phyloP scores from a whole-genome alignment of 2,113 vertebrate species.

The Perca schrenkii region DNA sequence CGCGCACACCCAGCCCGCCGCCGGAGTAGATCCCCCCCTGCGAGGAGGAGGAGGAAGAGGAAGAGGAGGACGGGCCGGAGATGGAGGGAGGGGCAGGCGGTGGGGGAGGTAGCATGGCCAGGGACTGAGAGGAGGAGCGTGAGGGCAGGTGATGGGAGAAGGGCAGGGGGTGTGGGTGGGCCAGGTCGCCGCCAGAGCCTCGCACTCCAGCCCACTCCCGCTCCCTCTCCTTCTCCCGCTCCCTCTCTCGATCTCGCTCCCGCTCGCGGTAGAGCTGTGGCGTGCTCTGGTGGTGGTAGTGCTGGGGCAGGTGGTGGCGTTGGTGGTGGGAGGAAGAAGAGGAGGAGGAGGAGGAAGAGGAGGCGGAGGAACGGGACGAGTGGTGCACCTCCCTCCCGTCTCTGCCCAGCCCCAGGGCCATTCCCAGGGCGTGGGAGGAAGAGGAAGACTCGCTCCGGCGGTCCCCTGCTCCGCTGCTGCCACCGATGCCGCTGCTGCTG shows the following conservation, averaged over 20 bases:
- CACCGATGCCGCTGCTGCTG: slow-evolving; percentile 41
- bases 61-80: slow-evolving; percentile 80
- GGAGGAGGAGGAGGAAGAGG: slow-evolving; percentile 84
- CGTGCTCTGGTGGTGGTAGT: slow-evolving; percentile 88
- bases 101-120: slow-evolving; percentile 86
- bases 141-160: slow-evolving; percentile 87
- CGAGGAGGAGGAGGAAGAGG: slow-evolving; percentile 82
- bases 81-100: slow-evolving; percentile 83
- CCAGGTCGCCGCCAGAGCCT: slow-evolving; percentile 78
- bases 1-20: slow-evolving; percentile 79
- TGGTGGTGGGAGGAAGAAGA: slow-evolving; percentile 83
- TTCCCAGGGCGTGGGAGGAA: slow-evolving; percentile 66
- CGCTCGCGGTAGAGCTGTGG: slow-evolving; percentile 85
- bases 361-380: slow-evolving; percentile 81
- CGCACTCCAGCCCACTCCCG: slow-evolving; percentile 83
- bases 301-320: slow-evolving; percentile 83
- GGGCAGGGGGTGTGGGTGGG: slow-evolving; percentile 82
- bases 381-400: slow-evolving; percentile 80
- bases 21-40: slow-evolving; percentile 82
- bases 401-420: slow-evolving; percentile 70
- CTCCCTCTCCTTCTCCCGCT: slow-evolving; percentile 84
- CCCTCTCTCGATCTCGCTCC: slow-evolving; percentile 80
- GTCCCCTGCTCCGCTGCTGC: slow-evolving; percentile 52
- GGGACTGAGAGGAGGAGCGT: slow-evolving; percentile 86
- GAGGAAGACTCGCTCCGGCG: slow-evolving; percentile 79